Evolutionary conservation across 2,113 vertebrate species (phyloP), one percentile per base, ranked within the genome.

Genomic region (Sebastes schlegelii): DNA sequence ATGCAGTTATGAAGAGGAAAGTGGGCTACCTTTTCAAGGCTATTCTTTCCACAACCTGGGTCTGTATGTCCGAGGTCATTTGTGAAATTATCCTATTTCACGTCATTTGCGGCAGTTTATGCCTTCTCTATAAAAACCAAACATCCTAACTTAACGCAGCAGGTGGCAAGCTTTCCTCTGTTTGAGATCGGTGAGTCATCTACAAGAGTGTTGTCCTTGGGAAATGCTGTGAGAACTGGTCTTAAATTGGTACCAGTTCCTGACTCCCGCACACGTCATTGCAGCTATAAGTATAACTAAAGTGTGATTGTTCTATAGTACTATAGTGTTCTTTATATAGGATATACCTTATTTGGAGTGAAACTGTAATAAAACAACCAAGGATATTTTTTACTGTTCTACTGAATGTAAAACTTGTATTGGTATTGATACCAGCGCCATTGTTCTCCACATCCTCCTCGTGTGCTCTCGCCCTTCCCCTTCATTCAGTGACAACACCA

Each of bases 111-210:
- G 43, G 69, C 51, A 26, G 19, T 65, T 23, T 55, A 42, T 66
- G 9, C 11, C 9, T 26, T 40, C 13, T n/a, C 17, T 64, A 43
- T 51, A 52, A 52, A 55, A 54, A 43, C 2, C 4, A 16, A 66
- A 45, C 4, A 17, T 21, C 12, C 46, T 8, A 42, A 21, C 17
- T 26, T 4, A 55, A 48, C 68, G 72, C 78, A 62, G 66, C 57
- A 65, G 49, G 60, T 57, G 40, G 67, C n/a, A 46, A 51, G 58
- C 58, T 72, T 46, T 64, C 46, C 66, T 79, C 34, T 16, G n/a
- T 69, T 69, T 61, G 54, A 61, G 46, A 62, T 62, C 67, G 64
- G 57, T 72, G 78, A 80, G 23, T 80, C 69, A 66, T n/a, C 61
- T 16, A 11, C 21, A 21, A 65, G 40, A 48, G 23, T 34, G 48